Evolutionary conservation across 1,140 invertebrate species (phyloP).

Genomic region (Drosophila fuyamai): DNA sequence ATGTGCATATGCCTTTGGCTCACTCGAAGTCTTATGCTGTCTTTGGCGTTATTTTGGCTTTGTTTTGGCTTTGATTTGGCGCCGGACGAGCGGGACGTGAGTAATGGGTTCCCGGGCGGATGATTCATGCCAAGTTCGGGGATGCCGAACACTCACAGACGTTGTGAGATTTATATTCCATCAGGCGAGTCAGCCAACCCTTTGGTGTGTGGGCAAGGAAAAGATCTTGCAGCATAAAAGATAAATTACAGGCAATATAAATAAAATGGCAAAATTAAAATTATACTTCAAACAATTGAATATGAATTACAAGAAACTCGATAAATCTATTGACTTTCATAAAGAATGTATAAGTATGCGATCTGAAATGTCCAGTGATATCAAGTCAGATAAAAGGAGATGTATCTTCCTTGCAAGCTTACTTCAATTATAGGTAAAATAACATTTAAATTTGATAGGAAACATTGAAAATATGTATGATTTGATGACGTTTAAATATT

Average conservation of each 20-base stretch:
- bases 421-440: no score
- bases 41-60: conserved; percentile 1
- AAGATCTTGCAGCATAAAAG: not conserved
- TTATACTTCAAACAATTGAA: not conserved
- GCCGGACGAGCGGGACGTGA: conserved; percentile 42
- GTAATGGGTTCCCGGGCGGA: conserved; percentile 31
- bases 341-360: no score
- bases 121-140: conserved; percentile 59
- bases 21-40: not conserved
- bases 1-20: conserved; percentile 14
- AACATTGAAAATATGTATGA: no score
- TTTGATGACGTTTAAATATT: no score
- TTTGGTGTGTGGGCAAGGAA: not conserved
- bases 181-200: conserved; percentile 1
- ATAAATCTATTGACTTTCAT: not conserved
- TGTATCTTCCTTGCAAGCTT: no score
- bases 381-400: no score
- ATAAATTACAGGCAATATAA: conserved; percentile 1
- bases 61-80: conserved; percentile 33
- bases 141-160: conserved; percentile 44
- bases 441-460: no score
- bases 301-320: not conserved
- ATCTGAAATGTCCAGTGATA: no score
- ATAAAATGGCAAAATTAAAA: not conserved
- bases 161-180: conserved; percentile 25